Conservation (phyloP, 1,140 invertebrate species). For the Brachionus koreanus region DNA sequence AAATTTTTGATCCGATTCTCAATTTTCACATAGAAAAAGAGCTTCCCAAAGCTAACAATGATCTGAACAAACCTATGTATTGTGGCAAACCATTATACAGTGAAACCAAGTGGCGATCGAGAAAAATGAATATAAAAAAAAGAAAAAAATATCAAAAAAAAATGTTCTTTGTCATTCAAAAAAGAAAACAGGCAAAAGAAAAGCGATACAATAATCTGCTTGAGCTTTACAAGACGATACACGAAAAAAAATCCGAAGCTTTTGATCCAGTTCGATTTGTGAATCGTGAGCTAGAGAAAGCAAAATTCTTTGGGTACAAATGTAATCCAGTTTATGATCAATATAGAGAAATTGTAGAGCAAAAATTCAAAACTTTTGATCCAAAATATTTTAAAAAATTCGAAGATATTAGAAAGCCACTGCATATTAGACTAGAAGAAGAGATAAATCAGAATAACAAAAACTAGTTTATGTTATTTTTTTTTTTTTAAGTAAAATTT, state of each 20-base stretch:
- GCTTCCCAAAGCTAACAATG: neutral
- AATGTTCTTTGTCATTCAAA: conserved; percentile 42
- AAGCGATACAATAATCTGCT: conserved; percentile 12
- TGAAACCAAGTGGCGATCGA: conserved; percentile 26
- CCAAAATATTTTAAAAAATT: conserved; percentile 35
- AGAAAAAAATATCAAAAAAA: conserved; percentile 42
- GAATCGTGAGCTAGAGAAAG: conserved; percentile 44
- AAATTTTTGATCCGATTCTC: conserved; percentile 17
- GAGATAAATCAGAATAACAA: conserved; percentile 2
- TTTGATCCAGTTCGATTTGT: conserved; percentile 35
- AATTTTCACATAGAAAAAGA: conserved; percentile 41
- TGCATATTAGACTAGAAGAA: conserved; percentile 1
- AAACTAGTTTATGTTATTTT: neutral
- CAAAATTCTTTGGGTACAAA: conserved; percentile 41
- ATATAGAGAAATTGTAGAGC: conserved; percentile 4
- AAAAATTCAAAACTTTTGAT: conserved; percentile 36
- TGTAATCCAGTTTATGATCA: conserved; percentile 30
- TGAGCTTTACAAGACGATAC: conserved; percentile 13
- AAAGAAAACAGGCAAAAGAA: conserved; percentile 28
- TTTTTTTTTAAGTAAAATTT: neutral
- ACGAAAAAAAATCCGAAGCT: conserved; percentile 12
- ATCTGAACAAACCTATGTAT: neutral
- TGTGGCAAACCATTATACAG: conserved; percentile 25
- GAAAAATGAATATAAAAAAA: conserved; percentile 45
- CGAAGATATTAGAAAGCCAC: conserved; percentile 31